Conservation (phyloP, 2,797 vertebrate genomes). For the Florisuga fusca region DNA sequence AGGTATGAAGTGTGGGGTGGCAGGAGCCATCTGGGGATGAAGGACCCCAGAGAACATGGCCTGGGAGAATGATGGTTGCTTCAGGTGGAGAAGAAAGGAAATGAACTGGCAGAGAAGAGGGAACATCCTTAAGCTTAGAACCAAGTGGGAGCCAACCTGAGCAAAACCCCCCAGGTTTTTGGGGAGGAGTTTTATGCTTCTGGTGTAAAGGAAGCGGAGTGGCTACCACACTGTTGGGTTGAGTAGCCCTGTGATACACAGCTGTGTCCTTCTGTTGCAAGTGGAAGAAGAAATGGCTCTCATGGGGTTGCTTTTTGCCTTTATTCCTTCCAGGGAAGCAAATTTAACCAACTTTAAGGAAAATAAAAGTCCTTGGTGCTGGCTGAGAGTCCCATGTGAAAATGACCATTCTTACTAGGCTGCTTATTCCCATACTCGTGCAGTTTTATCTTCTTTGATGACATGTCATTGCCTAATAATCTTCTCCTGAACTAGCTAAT, state of each 20-base stretch:
- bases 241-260: neutral
- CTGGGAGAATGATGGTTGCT: neutral
- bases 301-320: neutral
- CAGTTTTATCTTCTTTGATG: slow-evolving; percentile 2
- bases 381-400: neutral
- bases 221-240: fast-evolving
- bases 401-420: neutral
- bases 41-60: neutral
- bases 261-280: fast-evolving
- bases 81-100: neutral
- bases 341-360: neutral
- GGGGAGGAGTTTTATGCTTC: neutral
- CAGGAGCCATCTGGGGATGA: fast-evolving
- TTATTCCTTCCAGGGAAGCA: neutral
- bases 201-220: neutral
- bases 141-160: neutral
- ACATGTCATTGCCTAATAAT: neutral
- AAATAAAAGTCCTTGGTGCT: neutral
- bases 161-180: neutral
- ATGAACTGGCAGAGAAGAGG: neutral
- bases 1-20: fast-evolving
- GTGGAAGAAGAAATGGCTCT: neutral
- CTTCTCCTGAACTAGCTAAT: neutral
- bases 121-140: neutral
- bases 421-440: neutral